Evolutionary conservation across 2,113 vertebrate species (phyloP).

Genomic region (Dissostichus mawsoni): DNA sequence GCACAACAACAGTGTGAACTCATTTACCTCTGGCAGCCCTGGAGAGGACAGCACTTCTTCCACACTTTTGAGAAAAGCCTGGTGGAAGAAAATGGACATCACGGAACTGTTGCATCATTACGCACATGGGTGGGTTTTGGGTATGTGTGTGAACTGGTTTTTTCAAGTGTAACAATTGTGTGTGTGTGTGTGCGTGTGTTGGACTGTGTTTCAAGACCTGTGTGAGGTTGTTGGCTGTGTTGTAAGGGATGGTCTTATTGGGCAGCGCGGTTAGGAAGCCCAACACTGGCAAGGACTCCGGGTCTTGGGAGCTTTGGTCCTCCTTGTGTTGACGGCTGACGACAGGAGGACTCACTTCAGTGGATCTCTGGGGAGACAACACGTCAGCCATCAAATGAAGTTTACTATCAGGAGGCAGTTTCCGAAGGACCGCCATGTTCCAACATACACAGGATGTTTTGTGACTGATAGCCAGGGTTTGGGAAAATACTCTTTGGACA

Average conservation of each 20-base stretch:
- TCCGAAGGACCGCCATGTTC: slow-evolving; percentile 11
- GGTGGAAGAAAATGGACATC: slow-evolving; percentile 61
- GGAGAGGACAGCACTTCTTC: slow-evolving; percentile 86
- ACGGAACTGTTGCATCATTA: slow-evolving; percentile 60
- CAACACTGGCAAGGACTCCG: slow-evolving; percentile 50
- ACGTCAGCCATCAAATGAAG: slow-evolving; percentile 32
- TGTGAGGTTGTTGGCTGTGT: slow-evolving; percentile 87
- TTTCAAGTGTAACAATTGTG: slow-evolving; percentile 16
- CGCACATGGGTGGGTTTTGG: slow-evolving; percentile 39
- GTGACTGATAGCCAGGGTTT: slow-evolving; percentile 28
- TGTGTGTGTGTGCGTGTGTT: slow-evolving; percentile 5
- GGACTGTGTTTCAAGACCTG: slow-evolving; percentile 81
- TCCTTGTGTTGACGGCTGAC: slow-evolving; percentile 62
- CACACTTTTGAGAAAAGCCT: slow-evolving; percentile 91
- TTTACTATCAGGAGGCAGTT: slow-evolving; percentile 14
- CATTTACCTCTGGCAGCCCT: slow-evolving; percentile 74
- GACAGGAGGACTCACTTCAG: slow-evolving; percentile 77
- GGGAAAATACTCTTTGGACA: slow-evolving; percentile 34
- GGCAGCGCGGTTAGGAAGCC: slow-evolving; percentile 83
- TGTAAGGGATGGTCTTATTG: slow-evolving; percentile 77
- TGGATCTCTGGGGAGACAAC: slow-evolving; percentile 76
- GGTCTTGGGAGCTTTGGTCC: slow-evolving; percentile 54
- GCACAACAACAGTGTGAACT: slow-evolving; percentile 72
- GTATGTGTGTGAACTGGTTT: slow-evolving; percentile 48
- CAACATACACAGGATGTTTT: slow-evolving; percentile 61